Evolutionary conservation across 64 coral and sea anemone genomes (phyloP), one percentile per base, ranked within the genome.

Genomic region (Trachythela sp.): DNA sequence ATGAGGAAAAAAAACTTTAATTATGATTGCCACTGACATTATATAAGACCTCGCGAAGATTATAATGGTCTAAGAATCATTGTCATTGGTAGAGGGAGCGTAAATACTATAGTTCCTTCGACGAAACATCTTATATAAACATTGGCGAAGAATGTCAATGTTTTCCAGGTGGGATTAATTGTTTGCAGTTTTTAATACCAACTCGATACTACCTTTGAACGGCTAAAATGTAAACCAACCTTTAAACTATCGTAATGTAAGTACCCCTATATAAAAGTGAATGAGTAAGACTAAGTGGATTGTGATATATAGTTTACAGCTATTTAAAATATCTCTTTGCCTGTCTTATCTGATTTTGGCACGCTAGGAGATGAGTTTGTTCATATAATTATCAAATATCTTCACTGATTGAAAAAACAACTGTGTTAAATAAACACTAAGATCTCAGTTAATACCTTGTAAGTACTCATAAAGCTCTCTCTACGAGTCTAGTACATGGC

Each of bases 401-500:
- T 64, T 64, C 17, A 64, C 24, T 64, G 56, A 64, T 64, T 64
- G 56, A 64, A 64, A 64, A 64, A 64, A 64, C 56, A 64, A 64
- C 56, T 64, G 56, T 6, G 56, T 64, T 24, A 27, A 64, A 64
- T 27, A 64, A 64, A 64, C 56, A 64, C 26, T 20, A 6, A 64
- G 26, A 64, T 20, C 20, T n/a, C 56, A 64, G 56, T 64, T 64
- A 64, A 64, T 20, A 64, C 56, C 56, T 64, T 2, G 26, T 64
- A 64, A 64, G 15, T 64, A 64, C 56, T 64, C 26, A 8, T 20
- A 64, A 64, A n/a, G 56, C 56, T 64, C 20, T 64, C 56, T 64
- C 6, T 27, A 64, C 7, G 20, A 64, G 4, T 11, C 42, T 11
- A 45, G 11, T 4, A 11, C 42, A 45, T 6, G 42, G 42, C 42